Percentiles rank a stretch among this genome's conserved stretches.
These are phyloP conservation scores for Sebastes baramenuke DNA, from an alignment of 2,797 vertebrate species.

Conservation along the genomic window DNA sequence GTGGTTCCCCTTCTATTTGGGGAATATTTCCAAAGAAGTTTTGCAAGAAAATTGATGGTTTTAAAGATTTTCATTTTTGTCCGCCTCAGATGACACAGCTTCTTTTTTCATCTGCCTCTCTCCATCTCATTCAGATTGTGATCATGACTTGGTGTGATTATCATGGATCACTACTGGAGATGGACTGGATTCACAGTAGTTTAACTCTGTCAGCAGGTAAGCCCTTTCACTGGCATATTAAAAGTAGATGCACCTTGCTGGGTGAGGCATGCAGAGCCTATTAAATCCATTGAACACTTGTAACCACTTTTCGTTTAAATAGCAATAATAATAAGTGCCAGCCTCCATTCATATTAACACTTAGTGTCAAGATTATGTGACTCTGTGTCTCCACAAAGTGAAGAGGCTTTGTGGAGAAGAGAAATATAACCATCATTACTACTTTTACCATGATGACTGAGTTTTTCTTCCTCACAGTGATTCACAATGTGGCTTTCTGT, in stretches of 20 bases:
- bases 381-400: background rate
- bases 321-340: constrained; percentile 7
- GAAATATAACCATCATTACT: constrained; percentile 19
- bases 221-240: background rate
- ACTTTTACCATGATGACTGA: constrained; percentile 5
- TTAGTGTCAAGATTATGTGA: background rate
- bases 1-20: background rate
- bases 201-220: constrained; percentile 15
- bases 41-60: background rate
- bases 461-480: constrained; percentile 5
- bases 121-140: constrained; percentile 7
- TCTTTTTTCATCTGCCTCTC: background rate
- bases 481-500: constrained; percentile 7
- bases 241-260: background rate
- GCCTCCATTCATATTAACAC: constrained; percentile 19
- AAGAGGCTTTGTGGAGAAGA: constrained; percentile 3
- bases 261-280: background rate
- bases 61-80: constrained; percentile 4
- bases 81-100: background rate
- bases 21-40: background rate
- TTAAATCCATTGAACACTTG: background rate
- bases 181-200: background rate
- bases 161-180: background rate
- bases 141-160: constrained; percentile 9
- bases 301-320: constrained; percentile 2